These are phyloP conservation scores for Polypedilum pembai DNA, from an alignment of 1,140 invertebrate species.

Conservation along the genomic window DNA sequence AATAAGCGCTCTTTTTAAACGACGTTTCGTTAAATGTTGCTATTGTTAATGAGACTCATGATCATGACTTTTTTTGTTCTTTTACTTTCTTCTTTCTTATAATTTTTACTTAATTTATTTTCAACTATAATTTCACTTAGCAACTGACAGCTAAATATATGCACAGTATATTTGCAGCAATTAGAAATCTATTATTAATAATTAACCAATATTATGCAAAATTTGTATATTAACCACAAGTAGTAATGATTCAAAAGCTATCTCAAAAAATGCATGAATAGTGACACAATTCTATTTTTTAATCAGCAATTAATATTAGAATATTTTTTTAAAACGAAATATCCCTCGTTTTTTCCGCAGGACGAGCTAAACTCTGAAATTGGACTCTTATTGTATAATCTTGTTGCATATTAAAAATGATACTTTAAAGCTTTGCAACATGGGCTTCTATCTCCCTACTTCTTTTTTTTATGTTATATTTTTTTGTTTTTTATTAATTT, in stretches of 20 bases:
- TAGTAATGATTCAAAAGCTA: not conserved
- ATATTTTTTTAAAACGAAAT: not conserved
- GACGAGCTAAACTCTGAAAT: slow-evolving; percentile 48
- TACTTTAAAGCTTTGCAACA: slow-evolving; percentile 38
- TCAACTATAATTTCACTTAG: not conserved
- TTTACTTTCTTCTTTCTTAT: not conserved
- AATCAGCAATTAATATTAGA: slow-evolving; percentile 38
- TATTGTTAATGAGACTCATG: not conserved
- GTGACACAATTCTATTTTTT: slow-evolving; percentile 30
- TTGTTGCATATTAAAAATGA: slow-evolving; percentile 48
- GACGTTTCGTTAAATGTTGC: not conserved
- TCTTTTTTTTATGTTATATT: slow-evolving; percentile 37
- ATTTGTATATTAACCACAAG: not conserved
- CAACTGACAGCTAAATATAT: not conserved
- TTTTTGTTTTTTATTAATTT: slow-evolving; percentile 40
- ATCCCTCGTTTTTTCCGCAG: slow-evolving; percentile 41
- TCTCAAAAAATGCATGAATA: slow-evolving; percentile 29
- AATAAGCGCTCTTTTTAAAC: not conserved
- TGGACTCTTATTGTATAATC: slow-evolving; percentile 49
- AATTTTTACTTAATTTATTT: not conserved
- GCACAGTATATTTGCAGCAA: not conserved
- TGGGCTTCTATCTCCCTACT: slow-evolving; percentile 36
- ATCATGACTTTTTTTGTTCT: no score
- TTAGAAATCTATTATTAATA: not conserved
- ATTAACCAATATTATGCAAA: not conserved